Evolutionary conservation across 2,797 vertebrate genomes (phyloP).

Genomic region (Poecile montanus): DNA sequence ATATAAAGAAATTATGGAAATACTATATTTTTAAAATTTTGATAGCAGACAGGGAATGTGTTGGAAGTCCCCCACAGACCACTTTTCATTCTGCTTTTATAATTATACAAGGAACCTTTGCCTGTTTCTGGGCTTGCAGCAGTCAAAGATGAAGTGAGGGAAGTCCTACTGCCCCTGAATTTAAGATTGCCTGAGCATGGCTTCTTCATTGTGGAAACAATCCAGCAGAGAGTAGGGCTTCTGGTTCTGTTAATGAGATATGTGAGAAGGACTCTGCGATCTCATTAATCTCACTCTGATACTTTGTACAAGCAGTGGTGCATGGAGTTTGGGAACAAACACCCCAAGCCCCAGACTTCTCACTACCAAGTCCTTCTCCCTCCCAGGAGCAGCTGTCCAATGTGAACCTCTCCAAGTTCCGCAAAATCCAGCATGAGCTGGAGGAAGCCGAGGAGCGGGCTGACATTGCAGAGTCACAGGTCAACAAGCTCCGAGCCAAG

Average conservation of each 20-base stretch:
- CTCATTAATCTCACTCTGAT: background rate
- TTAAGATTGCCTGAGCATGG: background rate
- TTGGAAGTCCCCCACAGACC: background rate
- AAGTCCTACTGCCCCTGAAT: background rate
- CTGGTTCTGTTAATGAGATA: background rate
- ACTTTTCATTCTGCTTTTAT: background rate
- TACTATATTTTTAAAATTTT: background rate
- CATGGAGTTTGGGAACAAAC: no score
- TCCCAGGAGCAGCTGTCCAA: conserved; percentile 73
- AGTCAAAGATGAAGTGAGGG: background rate
- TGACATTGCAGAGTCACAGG: conserved; percentile 1
- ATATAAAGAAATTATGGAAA: background rate
- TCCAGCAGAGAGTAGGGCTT: background rate
- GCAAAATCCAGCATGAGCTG: conserved; percentile 82
- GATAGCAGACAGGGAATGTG: no score
- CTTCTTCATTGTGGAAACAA: background rate
- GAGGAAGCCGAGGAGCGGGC: conserved; percentile 85
- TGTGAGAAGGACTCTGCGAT: background rate
- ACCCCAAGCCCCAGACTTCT: background rate
- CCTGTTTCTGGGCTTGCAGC: background rate
- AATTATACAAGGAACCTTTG: background rate
- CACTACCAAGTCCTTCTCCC: background rate
- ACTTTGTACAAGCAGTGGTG: background rate
- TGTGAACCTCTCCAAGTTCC: conserved; percentile 79
- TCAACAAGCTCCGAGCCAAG: background rate